Evolutionary conservation across 2,113 vertebrate species (phyloP), one percentile per base, ranked within the genome.

Genomic region (Dipodomys ordii): DNA sequence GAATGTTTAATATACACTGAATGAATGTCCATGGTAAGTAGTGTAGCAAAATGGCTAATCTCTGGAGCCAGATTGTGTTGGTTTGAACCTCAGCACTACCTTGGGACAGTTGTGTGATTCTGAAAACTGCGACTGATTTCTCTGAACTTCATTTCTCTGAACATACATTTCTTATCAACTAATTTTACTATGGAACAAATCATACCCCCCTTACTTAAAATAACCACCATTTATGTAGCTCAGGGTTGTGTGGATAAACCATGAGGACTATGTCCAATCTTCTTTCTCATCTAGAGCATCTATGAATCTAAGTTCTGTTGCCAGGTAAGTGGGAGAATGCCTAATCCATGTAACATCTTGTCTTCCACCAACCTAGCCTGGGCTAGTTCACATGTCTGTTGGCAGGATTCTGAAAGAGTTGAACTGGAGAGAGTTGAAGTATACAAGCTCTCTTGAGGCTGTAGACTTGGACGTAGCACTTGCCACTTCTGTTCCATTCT

Each of bases 131-230:
- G 81, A 57, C n/a, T 82, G 72, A 80, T n/a, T 89, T 84, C 72
- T 91, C n/a, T 76, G n/a, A 68, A 69, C 39, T 88, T 71, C 27
- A 60, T 71, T 76, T 91, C 49, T 79, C 39, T 82, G 57, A 22
- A 62, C 15, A 62, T 57, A 68, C 86, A 39, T 39, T 39, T 39
- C 39, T 39, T 83, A 82, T 78, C 69, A 91, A 83, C 30, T 86
- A 79, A 79, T 88, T 85, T 95, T 53, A 65, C 72, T 78, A 76
- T 25, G 35, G 44, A 90, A 82, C 27, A 92, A 87, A 35, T 88
- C 83, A 60, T 57, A 16, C 4, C 46, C 44, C 57, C 62, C 57
- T 39, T 30, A 35, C n/a, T 77, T 67, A 19, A 76, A 84, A 87
- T 3, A 57, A 19, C 6, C 74, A 30, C 3, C 11, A 32, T 53